Conservation (phyloP, 2,113 vertebrate genomes). For the Ammodytes marinus region DNA sequence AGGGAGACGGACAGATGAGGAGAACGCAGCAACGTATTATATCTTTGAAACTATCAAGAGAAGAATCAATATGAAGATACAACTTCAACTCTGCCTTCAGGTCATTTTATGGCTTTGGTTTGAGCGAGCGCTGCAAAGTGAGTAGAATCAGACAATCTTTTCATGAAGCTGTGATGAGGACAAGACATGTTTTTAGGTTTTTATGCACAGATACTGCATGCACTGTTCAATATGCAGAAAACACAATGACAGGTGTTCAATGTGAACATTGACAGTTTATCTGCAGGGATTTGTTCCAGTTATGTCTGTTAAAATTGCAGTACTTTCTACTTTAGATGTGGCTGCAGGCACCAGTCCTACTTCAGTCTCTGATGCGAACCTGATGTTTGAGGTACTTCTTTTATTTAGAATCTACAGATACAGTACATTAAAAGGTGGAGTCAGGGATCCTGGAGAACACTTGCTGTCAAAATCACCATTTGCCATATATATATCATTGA, state of each 20-base stretch:
- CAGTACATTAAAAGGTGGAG: too few species aligned
- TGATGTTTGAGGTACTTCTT: slow-evolving; percentile 83
- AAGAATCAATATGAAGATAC: slow-evolving; percentile 27
- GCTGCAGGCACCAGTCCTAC: slow-evolving; percentile 48
- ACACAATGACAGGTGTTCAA: background rate
- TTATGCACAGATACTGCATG: background rate
- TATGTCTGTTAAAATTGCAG: background rate
- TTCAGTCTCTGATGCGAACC: slow-evolving; percentile 69
- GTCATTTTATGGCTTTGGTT: slow-evolving; percentile 62
- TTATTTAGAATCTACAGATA: background rate
- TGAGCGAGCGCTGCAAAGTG: slow-evolving; percentile 55
- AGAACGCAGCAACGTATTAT: slow-evolving; percentile 9
- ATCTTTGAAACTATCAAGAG: background rate
- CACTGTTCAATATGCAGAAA: background rate
- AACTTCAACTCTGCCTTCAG: slow-evolving; percentile 42
- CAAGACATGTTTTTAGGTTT: background rate
- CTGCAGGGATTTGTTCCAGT: background rate
- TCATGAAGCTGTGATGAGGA: background rate
- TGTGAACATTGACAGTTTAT: background rate
- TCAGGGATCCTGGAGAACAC: too few species aligned
- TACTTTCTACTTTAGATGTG: slow-evolving; percentile 66
- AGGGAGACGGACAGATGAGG: slow-evolving; percentile 27
- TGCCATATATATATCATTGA: too few species aligned
- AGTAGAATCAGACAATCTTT: slow-evolving; percentile 40
- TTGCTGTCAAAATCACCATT: too few species aligned